Conservation (phyloP, 2,888 invertebrate species). For the Apocheima hispidaria region DNA sequence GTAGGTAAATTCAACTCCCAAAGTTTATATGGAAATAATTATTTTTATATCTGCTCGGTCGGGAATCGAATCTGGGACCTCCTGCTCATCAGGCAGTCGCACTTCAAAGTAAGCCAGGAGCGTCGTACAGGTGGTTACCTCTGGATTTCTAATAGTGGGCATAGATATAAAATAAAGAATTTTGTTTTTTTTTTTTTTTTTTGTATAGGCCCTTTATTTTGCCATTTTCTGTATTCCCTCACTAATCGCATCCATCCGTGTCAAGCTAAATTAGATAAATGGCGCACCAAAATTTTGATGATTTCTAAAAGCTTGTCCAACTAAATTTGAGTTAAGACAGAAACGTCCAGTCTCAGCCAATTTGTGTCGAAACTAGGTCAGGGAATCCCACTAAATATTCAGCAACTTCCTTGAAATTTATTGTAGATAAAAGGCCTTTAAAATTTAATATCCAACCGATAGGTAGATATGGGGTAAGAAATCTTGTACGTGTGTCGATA, state of each 20-base stretch:
- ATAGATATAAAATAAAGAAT: too few species aligned
- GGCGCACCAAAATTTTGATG: background rate
- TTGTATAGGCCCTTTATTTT: too few species aligned
- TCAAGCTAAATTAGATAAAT: background rate
- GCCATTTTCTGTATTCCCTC: background rate
- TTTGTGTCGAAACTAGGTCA: constrained; percentile 59
- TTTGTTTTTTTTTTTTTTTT: too few species aligned
- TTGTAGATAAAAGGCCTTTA: constrained; percentile 64
- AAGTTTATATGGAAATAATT: too few species aligned
- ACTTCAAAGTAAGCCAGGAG: too few species aligned
- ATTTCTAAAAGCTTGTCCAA: constrained; percentile 39
- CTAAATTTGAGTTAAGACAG: constrained; percentile 21
- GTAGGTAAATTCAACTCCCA: too few species aligned
- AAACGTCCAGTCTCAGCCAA: constrained; percentile 51
- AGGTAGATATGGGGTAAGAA: constrained; percentile 36
- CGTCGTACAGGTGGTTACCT: too few species aligned
- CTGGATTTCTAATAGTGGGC: too few species aligned
- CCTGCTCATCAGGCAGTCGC: too few species aligned
- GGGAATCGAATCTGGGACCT: too few species aligned
- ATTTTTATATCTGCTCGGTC: too few species aligned
- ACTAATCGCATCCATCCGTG: background rate
- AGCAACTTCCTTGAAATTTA: constrained; percentile 53
- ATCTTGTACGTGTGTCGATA: background rate
- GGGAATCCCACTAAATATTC: constrained; percentile 50
- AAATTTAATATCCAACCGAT: constrained; percentile 50